These are phyloP conservation scores for Elephas maximus DNA, from an alignment of 2,113 vertebrate genomes.

Conservation along the genomic window DNA sequence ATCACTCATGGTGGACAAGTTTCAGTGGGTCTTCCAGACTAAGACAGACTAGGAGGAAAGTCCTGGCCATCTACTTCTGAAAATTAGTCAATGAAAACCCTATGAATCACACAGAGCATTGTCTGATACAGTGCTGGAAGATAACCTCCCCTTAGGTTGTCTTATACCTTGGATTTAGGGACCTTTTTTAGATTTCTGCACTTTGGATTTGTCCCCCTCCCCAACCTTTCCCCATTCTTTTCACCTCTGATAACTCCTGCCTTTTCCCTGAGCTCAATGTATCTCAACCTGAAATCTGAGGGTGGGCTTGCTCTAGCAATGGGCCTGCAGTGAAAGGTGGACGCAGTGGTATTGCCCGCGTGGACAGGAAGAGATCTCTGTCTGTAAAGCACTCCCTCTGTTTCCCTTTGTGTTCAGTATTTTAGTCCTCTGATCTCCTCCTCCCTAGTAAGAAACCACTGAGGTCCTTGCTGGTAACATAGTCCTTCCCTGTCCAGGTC, in stretches of 20 bases:
- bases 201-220: background rate
- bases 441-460: background rate
- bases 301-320: background rate
- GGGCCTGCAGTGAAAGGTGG: background rate
- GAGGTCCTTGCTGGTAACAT: fast-evolving
- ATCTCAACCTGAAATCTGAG: background rate
- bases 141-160: too few relatives aligned
- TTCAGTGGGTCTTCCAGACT: too few relatives aligned
- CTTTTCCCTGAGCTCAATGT: background rate
- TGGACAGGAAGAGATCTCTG: background rate
- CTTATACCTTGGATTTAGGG: background rate
- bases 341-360: background rate
- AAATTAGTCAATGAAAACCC: too few relatives aligned
- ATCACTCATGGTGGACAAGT: too few relatives aligned
- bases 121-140: too few relatives aligned
- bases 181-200: background rate
- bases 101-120: too few relatives aligned
- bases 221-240: background rate
- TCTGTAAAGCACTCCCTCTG: fast-evolving
- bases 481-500: background rate
- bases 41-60: background rate
- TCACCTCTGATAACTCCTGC: background rate
- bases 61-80: background rate
- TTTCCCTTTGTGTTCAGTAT: background rate
- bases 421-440: background rate